A percentile compares a stretch with the other conserved stretches of the same genome.
Evolutionary conservation across 1,140 invertebrate genomes (phyloP).

Genomic region (Mesaphorura yosii): DNA sequence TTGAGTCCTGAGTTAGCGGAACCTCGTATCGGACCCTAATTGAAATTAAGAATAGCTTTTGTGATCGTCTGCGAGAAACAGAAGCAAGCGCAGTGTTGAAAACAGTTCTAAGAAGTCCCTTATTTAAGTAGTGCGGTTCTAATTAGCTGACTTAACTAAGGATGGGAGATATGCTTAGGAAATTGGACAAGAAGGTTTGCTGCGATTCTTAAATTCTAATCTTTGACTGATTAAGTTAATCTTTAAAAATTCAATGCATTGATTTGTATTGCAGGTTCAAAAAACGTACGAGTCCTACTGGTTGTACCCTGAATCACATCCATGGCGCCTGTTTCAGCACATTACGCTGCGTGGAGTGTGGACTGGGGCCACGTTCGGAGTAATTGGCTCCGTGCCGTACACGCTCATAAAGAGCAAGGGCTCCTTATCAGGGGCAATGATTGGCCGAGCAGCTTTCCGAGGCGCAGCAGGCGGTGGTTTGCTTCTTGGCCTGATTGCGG

Average conservation of each 20-base stretch:
- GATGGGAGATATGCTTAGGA: no score
- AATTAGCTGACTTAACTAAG: no score
- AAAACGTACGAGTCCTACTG: conserved; percentile 7
- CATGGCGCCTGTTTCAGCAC: background rate
- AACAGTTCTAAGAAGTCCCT: no score
- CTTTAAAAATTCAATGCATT: background rate
- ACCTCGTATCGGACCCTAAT: no score
- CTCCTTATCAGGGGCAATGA: background rate
- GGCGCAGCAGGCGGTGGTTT: background rate
- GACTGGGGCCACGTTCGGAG: background rate
- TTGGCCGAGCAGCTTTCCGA: background rate
- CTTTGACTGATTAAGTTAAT: no score
- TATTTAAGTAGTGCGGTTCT: no score
- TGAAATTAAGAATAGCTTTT: no score
- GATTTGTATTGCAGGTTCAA: conserved; percentile 1
- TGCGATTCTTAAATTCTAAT: no score
- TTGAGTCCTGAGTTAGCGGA: no score
- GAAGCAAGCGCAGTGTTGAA: no score
- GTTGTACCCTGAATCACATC: background rate
- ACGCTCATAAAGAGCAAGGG: background rate
- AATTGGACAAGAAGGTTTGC: no score
- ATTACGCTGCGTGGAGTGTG: background rate
- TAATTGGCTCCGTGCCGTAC: background rate
- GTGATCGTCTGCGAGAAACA: no score
- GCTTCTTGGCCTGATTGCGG: background rate